Conservation (phyloP, 2,113 vertebrate species). For the Anhinga anhinga region DNA sequence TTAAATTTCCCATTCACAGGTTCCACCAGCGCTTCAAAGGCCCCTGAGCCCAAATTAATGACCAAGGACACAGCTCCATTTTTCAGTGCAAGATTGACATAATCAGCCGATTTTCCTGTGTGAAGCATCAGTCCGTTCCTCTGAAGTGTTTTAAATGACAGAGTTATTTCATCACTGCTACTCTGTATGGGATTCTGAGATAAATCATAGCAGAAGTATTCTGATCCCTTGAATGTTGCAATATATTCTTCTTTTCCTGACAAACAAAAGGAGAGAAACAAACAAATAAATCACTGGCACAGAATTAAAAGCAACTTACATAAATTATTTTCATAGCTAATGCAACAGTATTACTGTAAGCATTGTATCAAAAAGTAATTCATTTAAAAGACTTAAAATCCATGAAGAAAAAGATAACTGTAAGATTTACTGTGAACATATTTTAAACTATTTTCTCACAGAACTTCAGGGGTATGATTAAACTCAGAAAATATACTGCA, state of each 20-base stretch:
- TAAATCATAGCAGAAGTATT: conserved; percentile 99
- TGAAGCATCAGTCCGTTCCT: conserved; percentile 99
- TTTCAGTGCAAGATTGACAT: conserved; percentile 99
- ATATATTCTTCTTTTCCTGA: conserved; percentile 97
- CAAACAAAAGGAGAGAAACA: conserved; percentile 61
- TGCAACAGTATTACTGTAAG: background rate
- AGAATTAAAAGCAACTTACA: background rate
- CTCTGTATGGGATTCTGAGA: conserved; percentile 98
- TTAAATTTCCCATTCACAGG: conserved; percentile 99
- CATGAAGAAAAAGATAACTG: background rate
- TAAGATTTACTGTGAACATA: background rate
- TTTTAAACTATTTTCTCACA: background rate
- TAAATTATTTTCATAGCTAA: background rate
- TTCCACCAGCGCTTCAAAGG: conserved; percentile 99
- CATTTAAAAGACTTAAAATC: background rate
- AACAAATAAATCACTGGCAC: background rate
- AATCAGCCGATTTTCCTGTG: conserved; percentile 98
- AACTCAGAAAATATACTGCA: background rate
- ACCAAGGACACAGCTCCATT: conserved; percentile 98
- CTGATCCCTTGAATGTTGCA: conserved; percentile 97
- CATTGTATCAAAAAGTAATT: background rate
- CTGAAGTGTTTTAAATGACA: conserved; percentile 98
- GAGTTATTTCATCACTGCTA: conserved; percentile 99
- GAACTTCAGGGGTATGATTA: background rate
- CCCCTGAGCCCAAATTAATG: conserved; percentile 99